Percentiles rank a stretch among this genome's conserved stretches.
Conservation (phyloP, 2,113 vertebrate species). For the Callionymus lyra region DNA sequence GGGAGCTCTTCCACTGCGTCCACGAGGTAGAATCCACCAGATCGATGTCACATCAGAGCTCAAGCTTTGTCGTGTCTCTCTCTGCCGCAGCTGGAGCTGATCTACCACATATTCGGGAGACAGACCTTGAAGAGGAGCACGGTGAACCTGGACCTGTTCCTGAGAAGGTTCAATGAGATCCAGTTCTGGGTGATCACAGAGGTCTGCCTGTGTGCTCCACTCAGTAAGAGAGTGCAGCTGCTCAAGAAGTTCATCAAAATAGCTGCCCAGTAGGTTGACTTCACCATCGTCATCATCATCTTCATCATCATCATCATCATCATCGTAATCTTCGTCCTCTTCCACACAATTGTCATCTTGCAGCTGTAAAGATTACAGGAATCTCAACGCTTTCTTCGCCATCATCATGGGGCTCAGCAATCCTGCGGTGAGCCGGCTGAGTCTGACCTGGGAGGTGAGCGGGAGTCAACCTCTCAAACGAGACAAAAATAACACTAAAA, state of each 20-base stretch:
- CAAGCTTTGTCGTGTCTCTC: not conserved
- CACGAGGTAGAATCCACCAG: slow-evolving; percentile 76
- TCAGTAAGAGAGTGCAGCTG: slow-evolving; percentile 94
- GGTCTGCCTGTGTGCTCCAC: slow-evolving; percentile 87
- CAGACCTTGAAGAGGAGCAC: slow-evolving; percentile 91
- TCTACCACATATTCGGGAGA: slow-evolving; percentile 94
- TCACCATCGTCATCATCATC: not conserved
- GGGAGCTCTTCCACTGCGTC: slow-evolving; percentile 97
- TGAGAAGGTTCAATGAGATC: slow-evolving; percentile 94
- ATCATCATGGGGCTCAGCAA: slow-evolving; percentile 94
- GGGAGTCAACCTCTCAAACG: slow-evolving; percentile 32
- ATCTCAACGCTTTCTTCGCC: slow-evolving; percentile 94
- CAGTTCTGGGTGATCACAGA: slow-evolving; percentile 97
- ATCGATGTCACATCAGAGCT: not conserved
- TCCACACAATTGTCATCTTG: slow-evolving; percentile 34
- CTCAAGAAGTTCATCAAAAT: slow-evolving; percentile 99
- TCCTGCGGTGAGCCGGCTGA: slow-evolving; percentile 89
- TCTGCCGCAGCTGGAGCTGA: slow-evolving; percentile 78
- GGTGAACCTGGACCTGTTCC: slow-evolving; percentile 94
- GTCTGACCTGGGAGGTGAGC: slow-evolving; percentile 90
- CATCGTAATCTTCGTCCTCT: not conserved
- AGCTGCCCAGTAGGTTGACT: slow-evolving; percentile 85
- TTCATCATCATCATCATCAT: not conserved
- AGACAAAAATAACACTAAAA: slow-evolving; percentile 4
- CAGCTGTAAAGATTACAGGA: slow-evolving; percentile 97